Evolutionary conservation across 2,113 vertebrate genomes (phyloP).

Genomic region (Bolborhynchus lineola): DNA sequence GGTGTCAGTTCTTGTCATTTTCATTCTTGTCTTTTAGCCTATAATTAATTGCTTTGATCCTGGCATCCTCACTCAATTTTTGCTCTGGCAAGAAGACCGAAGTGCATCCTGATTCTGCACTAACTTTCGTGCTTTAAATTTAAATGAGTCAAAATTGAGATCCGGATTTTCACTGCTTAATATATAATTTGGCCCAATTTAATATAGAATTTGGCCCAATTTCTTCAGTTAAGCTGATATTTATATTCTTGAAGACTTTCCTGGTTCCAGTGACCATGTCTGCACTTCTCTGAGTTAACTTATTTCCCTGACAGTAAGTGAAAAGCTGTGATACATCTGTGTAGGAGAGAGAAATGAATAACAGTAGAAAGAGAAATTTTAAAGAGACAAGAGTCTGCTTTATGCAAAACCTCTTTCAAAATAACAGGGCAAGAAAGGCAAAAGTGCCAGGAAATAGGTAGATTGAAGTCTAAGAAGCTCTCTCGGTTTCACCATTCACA

Average conservation of each 20-base stretch:
- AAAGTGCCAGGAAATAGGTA: not conserved
- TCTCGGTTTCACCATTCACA: not conserved
- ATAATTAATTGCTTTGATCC: not conserved
- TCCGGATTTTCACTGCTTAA: not conserved
- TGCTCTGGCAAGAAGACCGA: not conserved
- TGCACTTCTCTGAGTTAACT: not conserved
- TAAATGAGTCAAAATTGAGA: not conserved
- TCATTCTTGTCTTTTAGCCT: not conserved
- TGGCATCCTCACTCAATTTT: not conserved
- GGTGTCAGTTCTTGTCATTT: not conserved
- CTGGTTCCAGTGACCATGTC: not conserved
- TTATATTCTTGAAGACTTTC: not conserved
- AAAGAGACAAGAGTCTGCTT: not conserved
- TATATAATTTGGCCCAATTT: not conserved
- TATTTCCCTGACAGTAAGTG: not conserved
- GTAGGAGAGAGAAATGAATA: not conserved
- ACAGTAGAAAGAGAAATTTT: not conserved
- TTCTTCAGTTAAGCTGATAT: not conserved
- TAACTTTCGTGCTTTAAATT: not conserved
- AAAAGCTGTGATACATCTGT: not conserved
- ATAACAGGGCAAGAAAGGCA: not conserved
- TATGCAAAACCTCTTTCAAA: not conserved
- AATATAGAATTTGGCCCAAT: not conserved
- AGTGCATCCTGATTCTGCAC: not conserved
- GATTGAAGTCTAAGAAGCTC: not conserved